Evolutionary conservation across 2,113 vertebrate species (phyloP).

Genomic region (Lophochroa leadbeateri): DNA sequence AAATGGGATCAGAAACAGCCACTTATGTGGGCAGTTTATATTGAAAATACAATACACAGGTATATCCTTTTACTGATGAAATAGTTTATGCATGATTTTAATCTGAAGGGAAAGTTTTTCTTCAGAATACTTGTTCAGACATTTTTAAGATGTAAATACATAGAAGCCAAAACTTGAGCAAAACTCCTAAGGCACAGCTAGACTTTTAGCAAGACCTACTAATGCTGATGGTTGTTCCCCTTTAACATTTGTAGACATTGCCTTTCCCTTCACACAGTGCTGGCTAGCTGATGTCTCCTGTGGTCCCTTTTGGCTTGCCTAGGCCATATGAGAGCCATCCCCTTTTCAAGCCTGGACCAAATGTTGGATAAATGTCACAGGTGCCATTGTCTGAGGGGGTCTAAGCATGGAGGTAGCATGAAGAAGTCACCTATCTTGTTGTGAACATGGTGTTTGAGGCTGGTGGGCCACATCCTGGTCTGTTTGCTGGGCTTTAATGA

Average conservation of each 20-base stretch:
- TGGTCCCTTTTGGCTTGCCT: background rate
- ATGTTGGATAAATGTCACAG: background rate
- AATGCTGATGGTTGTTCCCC: background rate
- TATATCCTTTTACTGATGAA: background rate
- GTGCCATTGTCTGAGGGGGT: background rate
- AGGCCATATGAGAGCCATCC: background rate
- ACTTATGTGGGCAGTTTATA: background rate
- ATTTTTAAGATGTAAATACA: background rate
- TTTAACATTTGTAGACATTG: background rate
- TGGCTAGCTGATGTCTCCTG: background rate
- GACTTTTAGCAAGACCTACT: background rate
- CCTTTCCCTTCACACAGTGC: background rate
- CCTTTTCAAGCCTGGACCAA: background rate
- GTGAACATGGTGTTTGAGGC: background rate
- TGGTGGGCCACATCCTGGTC: background rate
- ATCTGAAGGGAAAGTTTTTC: background rate
- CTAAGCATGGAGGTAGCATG: background rate
- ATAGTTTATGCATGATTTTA: background rate
- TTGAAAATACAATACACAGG: background rate
- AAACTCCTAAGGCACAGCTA: background rate
- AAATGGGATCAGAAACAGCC: background rate
- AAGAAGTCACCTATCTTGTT: background rate
- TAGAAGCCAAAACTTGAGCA: background rate
- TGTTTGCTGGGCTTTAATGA: background rate
- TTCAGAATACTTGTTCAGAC: background rate